Evolutionary conservation across 2,888 invertebrate species (phyloP).

Genomic region (Drosophila pullipes): DNA sequence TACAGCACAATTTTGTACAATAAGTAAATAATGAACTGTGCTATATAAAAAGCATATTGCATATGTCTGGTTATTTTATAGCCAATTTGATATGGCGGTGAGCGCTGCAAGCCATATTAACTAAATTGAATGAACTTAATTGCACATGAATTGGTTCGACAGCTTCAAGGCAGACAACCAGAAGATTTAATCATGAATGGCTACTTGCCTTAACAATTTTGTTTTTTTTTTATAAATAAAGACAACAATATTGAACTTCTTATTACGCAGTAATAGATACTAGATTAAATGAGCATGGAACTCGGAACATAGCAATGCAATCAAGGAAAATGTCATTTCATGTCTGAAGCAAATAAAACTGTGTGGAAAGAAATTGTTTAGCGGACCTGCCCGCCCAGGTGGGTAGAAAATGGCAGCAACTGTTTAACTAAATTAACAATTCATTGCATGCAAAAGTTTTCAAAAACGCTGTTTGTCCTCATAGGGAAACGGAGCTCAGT

Average conservation of each 20-base stretch:
- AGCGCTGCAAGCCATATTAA: too few species aligned
- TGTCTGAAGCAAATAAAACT: conserved; percentile 33
- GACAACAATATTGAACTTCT: conserved; percentile 9
- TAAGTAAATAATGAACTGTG: conserved; percentile 10
- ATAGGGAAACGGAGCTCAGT: conserved; percentile 21
- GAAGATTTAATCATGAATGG: background rate
- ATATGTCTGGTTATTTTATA: conserved; percentile 1
- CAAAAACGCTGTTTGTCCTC: conserved; percentile 27
- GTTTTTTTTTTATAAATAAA: background rate
- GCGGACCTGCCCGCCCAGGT: conserved; percentile 24
- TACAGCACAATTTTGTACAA: conserved; percentile 18
- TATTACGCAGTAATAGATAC: conserved; percentile 11
- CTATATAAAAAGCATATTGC: background rate
- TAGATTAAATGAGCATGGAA: conserved; percentile 6
- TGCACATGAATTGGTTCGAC: background rate
- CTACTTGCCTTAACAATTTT: too few species aligned
- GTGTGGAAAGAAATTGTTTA: conserved; percentile 53
- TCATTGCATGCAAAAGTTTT: conserved; percentile 71
- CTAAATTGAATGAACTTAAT: background rate
- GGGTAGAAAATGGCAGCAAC: conserved; percentile 36
- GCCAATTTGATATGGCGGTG: background rate
- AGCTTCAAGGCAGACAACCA: too few species aligned
- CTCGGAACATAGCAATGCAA: conserved; percentile 55
- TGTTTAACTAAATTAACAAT: conserved; percentile 79
- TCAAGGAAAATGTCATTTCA: conserved; percentile 62